Base-by-base conservation (phyloP, 1,140 invertebrate species). In the Nephotettix cincticeps region DNA sequence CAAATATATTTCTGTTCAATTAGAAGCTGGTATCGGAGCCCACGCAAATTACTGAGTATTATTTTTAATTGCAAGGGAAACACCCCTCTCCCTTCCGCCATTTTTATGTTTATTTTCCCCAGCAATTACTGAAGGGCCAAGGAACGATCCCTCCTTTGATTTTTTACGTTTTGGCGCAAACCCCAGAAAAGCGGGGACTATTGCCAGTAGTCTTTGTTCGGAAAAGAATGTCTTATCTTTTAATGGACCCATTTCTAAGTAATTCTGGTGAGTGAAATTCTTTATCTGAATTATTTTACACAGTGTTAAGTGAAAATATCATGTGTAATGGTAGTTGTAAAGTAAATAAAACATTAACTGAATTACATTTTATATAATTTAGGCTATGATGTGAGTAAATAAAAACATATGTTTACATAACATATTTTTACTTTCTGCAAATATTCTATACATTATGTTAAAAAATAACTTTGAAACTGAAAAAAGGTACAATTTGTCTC, bases 191-290 rank as follows among this genome's bases (percentile, higher is more conserved):
- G n/a, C n/a, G 32, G 61, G 61, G 30, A 64, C 61, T 17, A 32
- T n/a, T 64, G 61, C 61, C 61, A 64, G 61, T 64, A 23, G 28
- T 21, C 61, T 32, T 64, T 64, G 61, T 64, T 58, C n/a, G 17
- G 19, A 14, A 36, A 32, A 32, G 61, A 64, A 64, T 36, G 27
- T 64, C 61, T 4, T 29, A 36, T 27, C 61, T 64, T 64, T 23
- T 64, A 64, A 64, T n/a, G 27, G 23, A 17, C 21, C 28, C 32
- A 6, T 36, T 36, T 6, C 14, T 36, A 36, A 36, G 4, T 36
- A 36, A 36, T 36, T 36, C 32, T 6, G 32, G 4, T 14, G 4
- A 36, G n/a, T n/a, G n/a, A n/a, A n/a, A n/a, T n/a, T n/a, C n/a
- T n/a, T n/a, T n/a, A n/a, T n/a, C n/a, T n/a, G n/a, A n/a, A n/a